These are phyloP conservation scores for Sebastes hubbsi DNA, from an alignment of 2,797 vertebrate species.

Conservation along the genomic window DNA sequence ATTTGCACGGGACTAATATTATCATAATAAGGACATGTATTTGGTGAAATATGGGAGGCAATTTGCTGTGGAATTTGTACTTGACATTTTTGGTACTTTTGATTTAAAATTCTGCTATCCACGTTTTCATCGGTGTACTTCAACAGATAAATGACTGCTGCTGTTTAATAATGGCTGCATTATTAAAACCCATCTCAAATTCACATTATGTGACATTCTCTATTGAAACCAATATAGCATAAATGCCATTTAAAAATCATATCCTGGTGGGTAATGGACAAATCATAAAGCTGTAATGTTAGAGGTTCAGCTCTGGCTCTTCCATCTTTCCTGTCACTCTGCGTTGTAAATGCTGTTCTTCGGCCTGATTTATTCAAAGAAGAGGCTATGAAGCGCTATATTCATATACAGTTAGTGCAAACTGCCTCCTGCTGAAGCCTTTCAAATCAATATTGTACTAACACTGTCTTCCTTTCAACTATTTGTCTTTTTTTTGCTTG, in stretches of 20 bases:
- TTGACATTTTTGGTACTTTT: not conserved
- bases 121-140: not conserved
- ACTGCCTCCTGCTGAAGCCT: not conserved
- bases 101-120: not conserved
- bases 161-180: not conserved
- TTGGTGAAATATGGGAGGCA: not conserved
- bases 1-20: too few species aligned
- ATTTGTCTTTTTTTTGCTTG: not conserved
- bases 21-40: not conserved
- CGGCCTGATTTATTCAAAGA: not conserved
- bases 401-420: not conserved
- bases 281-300: slow-evolving; percentile 14
- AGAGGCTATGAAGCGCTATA: not conserved
- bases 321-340: slow-evolving; percentile 23
- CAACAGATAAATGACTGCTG: not conserved
- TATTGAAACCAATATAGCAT: slow-evolving; percentile 4
- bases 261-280: not conserved
- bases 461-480: not conserved
- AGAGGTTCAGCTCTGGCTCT: not conserved
- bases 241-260: slow-evolving; percentile 26
- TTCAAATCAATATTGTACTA: slow-evolving; percentile 1
- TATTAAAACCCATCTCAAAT: slow-evolving; percentile 13
- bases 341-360: not conserved
- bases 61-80: not conserved
- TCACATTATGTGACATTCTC: slow-evolving; percentile 24